Base-by-base conservation (phyloP, 2,888 invertebrate genomes). In the Xestia sexstrigata region DNA sequence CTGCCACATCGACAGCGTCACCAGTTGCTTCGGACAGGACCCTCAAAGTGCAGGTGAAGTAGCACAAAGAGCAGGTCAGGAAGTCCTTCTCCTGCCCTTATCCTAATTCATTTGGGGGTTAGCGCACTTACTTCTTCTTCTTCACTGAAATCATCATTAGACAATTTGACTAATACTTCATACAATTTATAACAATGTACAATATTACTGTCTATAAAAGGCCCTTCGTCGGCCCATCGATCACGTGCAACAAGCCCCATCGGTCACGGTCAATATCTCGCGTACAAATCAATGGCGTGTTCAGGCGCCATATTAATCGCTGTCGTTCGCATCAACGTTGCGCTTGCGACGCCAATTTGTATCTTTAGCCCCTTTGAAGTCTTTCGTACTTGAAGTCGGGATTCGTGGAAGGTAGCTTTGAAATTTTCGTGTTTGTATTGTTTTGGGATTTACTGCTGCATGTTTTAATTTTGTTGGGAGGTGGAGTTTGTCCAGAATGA, bases 261-360 rank as follows among this genome's bases (percentile, higher is more conserved):
- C 91, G 90, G 93, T 93, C 92, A 94, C 90, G 92, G 92, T 90
- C 90, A 91, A 93, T 93, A 89, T 90, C 87, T 87, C 86, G 80
- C 81, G 87, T 88, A 88, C 83, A 84, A 79, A 80, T 80, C 83
- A 78, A 75, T 85, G 85, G 82, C 80, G 87, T 87, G 85, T 88
- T 84, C 78, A 91, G 95, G 94, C 95, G 94, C 94, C 94, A 88
- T 91, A 91, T 93, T 93, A 93, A 93, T 92, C 91, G 90, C 87
- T 89, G 90, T 90, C 92, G 85, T 83, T 66, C 86, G 87, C 91
- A 90, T 92, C 92, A 92, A 90, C 88, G 88, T 82, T 91, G 92
- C 91, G 91, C 91, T 68, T 74, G 91, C 92, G 91, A 92, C 90
- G 86, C 85, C 88, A 89, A 93, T 93, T 93, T 93, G 93, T 91